Conservation (phyloP, 2,888 invertebrate species). For the Autographa gamma region DNA sequence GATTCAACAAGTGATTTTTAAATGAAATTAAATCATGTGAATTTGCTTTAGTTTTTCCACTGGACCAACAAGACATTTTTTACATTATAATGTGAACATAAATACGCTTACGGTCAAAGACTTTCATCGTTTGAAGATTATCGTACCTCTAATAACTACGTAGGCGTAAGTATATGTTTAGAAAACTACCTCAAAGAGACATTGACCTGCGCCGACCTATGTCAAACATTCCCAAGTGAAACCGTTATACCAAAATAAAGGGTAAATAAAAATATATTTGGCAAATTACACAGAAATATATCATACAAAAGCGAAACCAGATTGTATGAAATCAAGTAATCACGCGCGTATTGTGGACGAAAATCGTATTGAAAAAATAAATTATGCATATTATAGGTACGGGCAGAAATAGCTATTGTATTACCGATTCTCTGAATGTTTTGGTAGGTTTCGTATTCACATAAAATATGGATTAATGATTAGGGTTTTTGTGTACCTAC, state of each 20-base stretch:
- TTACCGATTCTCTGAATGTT: conserved; percentile 15
- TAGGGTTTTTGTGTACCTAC: not conserved
- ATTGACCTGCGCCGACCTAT: conserved; percentile 51
- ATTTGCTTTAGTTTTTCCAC: too few species aligned
- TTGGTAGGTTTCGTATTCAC: not conserved
- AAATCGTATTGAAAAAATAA: conserved; percentile 38
- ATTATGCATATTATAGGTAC: conserved; percentile 22
- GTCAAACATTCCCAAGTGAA: conserved; percentile 43
- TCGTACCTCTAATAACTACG: conserved; percentile 17
- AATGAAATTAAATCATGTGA: too few species aligned
- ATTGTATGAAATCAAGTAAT: conserved; percentile 50
- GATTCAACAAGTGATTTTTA: too few species aligned
- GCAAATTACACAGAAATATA: conserved; percentile 42
- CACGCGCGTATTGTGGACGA: conserved; percentile 42
- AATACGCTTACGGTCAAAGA: not conserved
- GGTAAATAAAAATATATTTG: conserved; percentile 40
- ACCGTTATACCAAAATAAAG: conserved; percentile 30
- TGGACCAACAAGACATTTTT: too few species aligned
- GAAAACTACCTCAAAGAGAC: conserved; percentile 29
- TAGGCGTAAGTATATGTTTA: conserved; percentile 18
- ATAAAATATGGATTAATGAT: conserved; percentile 6
- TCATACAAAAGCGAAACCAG: conserved; percentile 39
- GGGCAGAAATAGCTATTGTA: conserved; percentile 13
- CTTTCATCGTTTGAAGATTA: not conserved
- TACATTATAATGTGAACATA: not conserved